Conservation (phyloP, 2,797 vertebrate genomes). For the Xenopus petersii region DNA sequence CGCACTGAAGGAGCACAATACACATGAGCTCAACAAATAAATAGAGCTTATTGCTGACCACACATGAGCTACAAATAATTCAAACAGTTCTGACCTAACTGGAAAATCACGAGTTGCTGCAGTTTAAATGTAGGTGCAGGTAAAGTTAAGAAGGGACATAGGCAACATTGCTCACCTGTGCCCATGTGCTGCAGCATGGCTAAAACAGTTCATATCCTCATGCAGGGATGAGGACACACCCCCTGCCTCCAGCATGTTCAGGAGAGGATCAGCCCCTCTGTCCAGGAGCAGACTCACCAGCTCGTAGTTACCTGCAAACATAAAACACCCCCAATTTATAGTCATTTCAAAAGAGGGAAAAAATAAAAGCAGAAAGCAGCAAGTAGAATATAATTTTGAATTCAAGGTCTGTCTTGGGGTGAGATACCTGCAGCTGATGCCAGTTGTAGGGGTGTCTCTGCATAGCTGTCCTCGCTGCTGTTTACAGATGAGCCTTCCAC, state of each 20-base stretch:
- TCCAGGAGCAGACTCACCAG: constrained; percentile 89
- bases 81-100: too few species aligned
- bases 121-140: too few species aligned
- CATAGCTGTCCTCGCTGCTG: constrained; percentile 84
- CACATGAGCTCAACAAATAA: too few species aligned
- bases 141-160: too few species aligned
- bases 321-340: not conserved
- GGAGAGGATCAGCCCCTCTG: constrained; percentile 85
- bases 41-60: too few species aligned
- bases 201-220: constrained; percentile 97
- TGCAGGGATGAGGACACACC: constrained; percentile 85
- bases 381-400: not conserved
- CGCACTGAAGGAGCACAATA: too few species aligned
- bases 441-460: constrained; percentile 89
- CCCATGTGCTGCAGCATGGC: constrained; percentile 90
- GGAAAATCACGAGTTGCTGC: too few species aligned
- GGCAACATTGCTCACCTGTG: constrained; percentile 76
- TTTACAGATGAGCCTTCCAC: constrained; percentile 87
- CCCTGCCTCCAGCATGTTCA: constrained; percentile 80
- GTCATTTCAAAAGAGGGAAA: not conserved
- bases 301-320: constrained; percentile 86
- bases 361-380: not conserved
- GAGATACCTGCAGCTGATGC: constrained; percentile 89
- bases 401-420: not conserved
- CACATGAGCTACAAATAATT: too few species aligned